Evolutionary conservation across 1,140 invertebrate genomes (phyloP).

Genomic region (Magallana gigas): DNA sequence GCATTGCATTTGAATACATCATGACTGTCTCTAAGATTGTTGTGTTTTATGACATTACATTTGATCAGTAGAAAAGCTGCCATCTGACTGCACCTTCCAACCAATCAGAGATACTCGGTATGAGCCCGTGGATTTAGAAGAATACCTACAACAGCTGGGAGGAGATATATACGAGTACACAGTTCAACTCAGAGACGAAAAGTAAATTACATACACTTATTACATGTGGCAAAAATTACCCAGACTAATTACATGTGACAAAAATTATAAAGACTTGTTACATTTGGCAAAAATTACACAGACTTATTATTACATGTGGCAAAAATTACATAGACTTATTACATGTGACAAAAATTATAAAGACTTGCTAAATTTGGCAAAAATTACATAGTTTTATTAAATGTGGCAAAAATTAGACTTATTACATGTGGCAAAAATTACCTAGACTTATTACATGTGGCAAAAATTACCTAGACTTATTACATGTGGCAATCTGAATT

Average conservation of each 20-base stretch:
- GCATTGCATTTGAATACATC: too few relatives aligned
- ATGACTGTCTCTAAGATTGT: background rate
- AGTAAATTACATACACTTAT: conserved; percentile 63
- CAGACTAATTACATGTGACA: background rate
- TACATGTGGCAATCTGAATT: too few relatives aligned
- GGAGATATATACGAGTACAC: conserved; percentile 84
- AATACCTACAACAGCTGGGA: conserved; percentile 80
- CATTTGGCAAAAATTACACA: too few relatives aligned
- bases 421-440: too few relatives aligned
- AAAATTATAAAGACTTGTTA: background rate
- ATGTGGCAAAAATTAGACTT: too few relatives aligned
- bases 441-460: too few relatives aligned
- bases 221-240: background rate
- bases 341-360: background rate
- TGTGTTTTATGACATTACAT: background rate
- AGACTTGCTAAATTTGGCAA: too few relatives aligned
- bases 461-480: too few relatives aligned
- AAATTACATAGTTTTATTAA: background rate
- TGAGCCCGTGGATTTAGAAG: conserved; percentile 72
- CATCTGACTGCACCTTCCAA: conserved; percentile 76
- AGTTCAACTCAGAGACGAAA: conserved; percentile 85
- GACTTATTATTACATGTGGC: background rate
- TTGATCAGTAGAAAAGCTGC: conserved; percentile 75
- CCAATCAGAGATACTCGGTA: conserved; percentile 75
- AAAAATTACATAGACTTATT: background rate